Evolutionary conservation across 1,140 invertebrate genomes (phyloP), one percentile per base, ranked within the genome.

Genomic region (Asobara japonica): DNA sequence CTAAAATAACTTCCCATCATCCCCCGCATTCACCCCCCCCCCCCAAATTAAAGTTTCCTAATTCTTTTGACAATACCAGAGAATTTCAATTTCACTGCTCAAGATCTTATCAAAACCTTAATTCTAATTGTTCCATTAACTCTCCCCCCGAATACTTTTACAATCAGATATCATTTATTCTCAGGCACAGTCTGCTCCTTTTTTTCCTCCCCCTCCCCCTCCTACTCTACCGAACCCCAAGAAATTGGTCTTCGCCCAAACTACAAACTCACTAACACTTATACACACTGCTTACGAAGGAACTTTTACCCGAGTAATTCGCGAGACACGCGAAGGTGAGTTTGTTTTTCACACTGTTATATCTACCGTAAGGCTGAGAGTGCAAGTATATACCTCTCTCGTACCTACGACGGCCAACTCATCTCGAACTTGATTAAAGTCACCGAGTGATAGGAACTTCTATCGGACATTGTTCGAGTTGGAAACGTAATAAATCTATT

Each of bases 391-490:
- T 64, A 16, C 27, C 33, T 67, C 48, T 18, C 31, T 71, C 61
- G 20, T 27, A 48, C 16, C 27, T 31, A 60, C 27, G 67, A 61
- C 30, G 8, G 11, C 41, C 22, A 77, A 73, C 72, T 74, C 36
- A 71, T 78, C 71, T 33, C 33, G 72, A 80, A 79, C 77, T 79
- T 70, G 68, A 75, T 76, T 76, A 76, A 80, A 79, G 79, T 79
- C 75, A 74, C 70, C 22, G 27, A 45, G 69, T 69, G 73, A 78
- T 80, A 74, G 74, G 30, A 72, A 76, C 60, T 74, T 75, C 65
- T 27, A 38, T 74, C 60, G 72, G 74, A 78, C 77, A 77, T 78
- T 79, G 78, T 79, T 80, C 79, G 74, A 79, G 69, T 80, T 78
- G 51, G 62, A 77, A 79, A 77, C 29, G 74, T 73, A 79, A 79